Conservation (phyloP, 2,888 invertebrate species). For the Globia sparganii region DNA sequence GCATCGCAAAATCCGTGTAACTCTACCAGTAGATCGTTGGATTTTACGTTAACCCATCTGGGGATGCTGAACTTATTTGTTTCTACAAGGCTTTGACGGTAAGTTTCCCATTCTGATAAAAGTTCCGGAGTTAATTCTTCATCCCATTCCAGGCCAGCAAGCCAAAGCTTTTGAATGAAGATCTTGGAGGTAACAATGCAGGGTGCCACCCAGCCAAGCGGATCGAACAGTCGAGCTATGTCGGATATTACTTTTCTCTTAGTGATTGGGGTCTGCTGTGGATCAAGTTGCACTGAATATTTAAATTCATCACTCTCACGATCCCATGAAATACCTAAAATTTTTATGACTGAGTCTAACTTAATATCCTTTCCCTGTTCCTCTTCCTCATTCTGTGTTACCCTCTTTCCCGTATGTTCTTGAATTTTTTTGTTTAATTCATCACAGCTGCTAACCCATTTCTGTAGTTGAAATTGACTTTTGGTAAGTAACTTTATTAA, state of each 20-base stretch:
- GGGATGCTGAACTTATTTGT: too few relatives aligned
- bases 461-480: too few relatives aligned
- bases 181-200: too few relatives aligned
- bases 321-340: conserved; percentile 10
- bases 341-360: conserved; percentile 11
- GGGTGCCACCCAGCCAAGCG: too few relatives aligned
- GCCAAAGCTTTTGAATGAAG: not conserved
- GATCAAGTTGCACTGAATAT: conserved; percentile 5
- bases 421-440: too few relatives aligned
- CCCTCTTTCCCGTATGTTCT: too few relatives aligned
- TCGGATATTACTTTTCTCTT: not conserved
- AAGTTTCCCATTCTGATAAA: conserved; percentile 1
- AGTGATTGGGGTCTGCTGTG: not conserved
- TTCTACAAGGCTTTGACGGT: not conserved
- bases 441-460: too few relatives aligned
- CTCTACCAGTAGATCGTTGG: not conserved
- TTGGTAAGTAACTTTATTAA: too few relatives aligned
- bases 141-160: conserved; percentile 3
- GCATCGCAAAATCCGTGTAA: conserved; percentile 1
- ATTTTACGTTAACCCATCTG: not conserved
- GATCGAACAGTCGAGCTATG: too few relatives aligned
- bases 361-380: conserved; percentile 6
- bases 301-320: conserved; percentile 7
- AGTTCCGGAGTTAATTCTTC: not conserved
- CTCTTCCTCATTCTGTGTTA: too few relatives aligned